These are phyloP conservation scores for Epistrophe eligans DNA, from an alignment of 2,888 invertebrate genomes.

Conservation along the genomic window DNA sequence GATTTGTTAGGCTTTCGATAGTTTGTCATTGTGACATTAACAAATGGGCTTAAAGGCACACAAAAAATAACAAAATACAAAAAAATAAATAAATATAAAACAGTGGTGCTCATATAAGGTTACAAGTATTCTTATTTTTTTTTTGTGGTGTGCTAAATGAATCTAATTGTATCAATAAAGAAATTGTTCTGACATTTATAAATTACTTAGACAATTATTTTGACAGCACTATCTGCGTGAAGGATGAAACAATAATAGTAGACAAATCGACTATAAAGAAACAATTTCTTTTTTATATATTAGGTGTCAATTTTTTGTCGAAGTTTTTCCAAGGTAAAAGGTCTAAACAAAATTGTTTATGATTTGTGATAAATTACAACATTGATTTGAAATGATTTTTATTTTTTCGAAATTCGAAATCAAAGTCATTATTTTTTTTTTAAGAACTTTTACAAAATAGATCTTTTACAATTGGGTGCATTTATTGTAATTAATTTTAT, in stretches of 20 bases:
- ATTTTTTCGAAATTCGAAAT: too few species aligned
- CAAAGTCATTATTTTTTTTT: too few species aligned
- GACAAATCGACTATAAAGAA: slow-evolving; percentile 50
- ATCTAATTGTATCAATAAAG: slow-evolving; percentile 54
- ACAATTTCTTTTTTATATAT: slow-evolving; percentile 36
- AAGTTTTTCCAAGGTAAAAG: background rate
- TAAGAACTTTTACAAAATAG: too few species aligned
- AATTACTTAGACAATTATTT: slow-evolving; percentile 59
- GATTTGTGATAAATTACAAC: background rate
- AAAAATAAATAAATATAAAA: background rate
- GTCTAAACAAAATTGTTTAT: background rate
- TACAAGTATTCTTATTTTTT: background rate
- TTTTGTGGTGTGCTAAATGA: slow-evolving; percentile 15
- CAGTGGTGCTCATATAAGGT: background rate
- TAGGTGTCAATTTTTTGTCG: slow-evolving; percentile 7
- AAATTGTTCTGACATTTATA: slow-evolving; percentile 63
- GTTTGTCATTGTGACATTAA: slow-evolving; percentile 70
- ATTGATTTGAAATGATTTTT: background rate
- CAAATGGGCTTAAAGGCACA: slow-evolving; percentile 46
- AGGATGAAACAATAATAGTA: slow-evolving; percentile 44
- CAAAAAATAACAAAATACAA: background rate
- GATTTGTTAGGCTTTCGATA: slow-evolving; percentile 67
- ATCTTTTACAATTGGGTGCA: too few species aligned
- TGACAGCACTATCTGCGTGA: slow-evolving; percentile 43
- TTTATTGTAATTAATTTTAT: too few species aligned